These are phyloP conservation scores for Carpatolechia fugitivella DNA, from an alignment of 2,888 invertebrate species.

Conservation along the genomic window DNA sequence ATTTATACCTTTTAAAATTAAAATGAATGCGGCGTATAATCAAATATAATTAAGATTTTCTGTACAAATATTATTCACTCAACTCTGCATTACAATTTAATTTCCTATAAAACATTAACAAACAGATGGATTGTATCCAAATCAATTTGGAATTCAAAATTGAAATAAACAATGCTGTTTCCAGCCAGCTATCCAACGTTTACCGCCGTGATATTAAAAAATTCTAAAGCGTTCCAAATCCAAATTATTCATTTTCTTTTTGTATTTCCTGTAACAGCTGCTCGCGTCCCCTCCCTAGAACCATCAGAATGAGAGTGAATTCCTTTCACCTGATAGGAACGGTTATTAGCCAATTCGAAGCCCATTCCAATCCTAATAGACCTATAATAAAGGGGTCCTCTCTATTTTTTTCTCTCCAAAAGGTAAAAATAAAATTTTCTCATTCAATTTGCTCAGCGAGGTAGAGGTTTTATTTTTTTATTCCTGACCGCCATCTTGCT, in stretches of 20 bases:
- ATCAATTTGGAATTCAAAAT: background rate
- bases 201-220: background rate
- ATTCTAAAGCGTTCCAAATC: background rate
- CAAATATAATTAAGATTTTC: background rate
- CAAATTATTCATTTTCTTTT: constrained; percentile 5
- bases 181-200: too few relatives aligned
- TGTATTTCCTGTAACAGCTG: background rate
- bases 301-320: constrained; percentile 61
- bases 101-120: too few relatives aligned
- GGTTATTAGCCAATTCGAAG: constrained; percentile 77
- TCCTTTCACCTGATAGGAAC: constrained; percentile 78
- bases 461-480: constrained; percentile 26
- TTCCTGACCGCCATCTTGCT: constrained; percentile 30
- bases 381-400: constrained; percentile 71
- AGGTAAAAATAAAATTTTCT: constrained; percentile 64
- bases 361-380: constrained; percentile 76
- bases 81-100: too few relatives aligned
- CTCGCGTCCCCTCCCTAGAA: constrained; percentile 36
- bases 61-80: too few relatives aligned
- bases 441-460: constrained; percentile 62
- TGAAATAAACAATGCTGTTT: too few relatives aligned
- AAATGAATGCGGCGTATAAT: too few relatives aligned
- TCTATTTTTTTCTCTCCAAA: constrained; percentile 61
- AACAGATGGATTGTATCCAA: background rate
- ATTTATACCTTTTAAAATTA: too few relatives aligned